phyloP scores from a whole-genome alignment of 37 sponge, comb jelly and placozoan species.

The Geodia barretti region DNA sequence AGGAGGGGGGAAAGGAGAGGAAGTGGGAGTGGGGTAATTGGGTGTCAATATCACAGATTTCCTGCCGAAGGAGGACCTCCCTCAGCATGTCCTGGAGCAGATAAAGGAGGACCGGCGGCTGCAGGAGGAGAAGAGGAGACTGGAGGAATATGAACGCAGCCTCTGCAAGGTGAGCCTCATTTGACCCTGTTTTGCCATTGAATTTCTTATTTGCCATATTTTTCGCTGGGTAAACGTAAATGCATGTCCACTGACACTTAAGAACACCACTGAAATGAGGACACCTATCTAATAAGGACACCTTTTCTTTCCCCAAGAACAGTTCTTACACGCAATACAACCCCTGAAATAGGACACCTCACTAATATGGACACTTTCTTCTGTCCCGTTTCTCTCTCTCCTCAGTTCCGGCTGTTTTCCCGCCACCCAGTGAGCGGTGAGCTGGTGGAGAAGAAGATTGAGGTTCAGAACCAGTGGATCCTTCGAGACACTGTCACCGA shows the following conservation, averaged over 20 bases:
- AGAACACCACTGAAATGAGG: no score
- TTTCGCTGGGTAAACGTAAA: no score
- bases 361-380: background rate
- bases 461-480: slow-evolving; percentile 76
- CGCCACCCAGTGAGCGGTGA: slow-evolving; percentile 58
- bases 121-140: slow-evolving; percentile 42
- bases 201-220: no score
- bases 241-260: no score
- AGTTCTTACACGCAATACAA: no score
- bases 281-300: no score
- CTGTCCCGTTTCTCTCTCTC: background rate
- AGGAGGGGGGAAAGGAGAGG: background rate
- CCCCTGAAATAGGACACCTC: no score
- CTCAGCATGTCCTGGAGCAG: slow-evolving; percentile 59
- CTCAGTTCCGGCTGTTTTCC: slow-evolving; percentile 78
- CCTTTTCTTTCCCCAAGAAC: no score
- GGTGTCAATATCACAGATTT: slow-evolving; percentile 63
- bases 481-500: slow-evolving; percentile 53
- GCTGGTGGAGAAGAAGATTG: slow-evolving; percentile 60
- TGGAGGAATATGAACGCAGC: slow-evolving; percentile 62
- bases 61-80: slow-evolving; percentile 51
- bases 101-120: slow-evolving; percentile 45
- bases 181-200: background rate
- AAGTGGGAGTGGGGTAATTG: background rate
- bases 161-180: slow-evolving; percentile 75